Conservation (phyloP, 2,797 vertebrate genomes). For the Sebastes iracundus region DNA sequence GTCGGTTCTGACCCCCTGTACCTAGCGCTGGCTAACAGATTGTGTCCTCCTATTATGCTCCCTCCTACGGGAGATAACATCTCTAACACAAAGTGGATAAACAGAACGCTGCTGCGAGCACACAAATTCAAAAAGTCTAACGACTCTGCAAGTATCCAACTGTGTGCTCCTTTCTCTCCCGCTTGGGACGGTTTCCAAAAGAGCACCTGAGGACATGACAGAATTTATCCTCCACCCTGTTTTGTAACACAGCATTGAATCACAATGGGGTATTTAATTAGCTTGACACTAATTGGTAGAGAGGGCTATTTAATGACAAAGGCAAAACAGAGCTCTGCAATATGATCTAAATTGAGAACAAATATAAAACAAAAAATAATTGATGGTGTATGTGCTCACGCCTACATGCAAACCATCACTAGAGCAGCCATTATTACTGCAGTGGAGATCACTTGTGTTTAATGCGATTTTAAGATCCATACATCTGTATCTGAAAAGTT, state of each 20-base stretch:
- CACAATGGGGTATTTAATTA: slow-evolving; percentile 5
- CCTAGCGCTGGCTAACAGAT: background rate
- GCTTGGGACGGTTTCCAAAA: slow-evolving; percentile 56
- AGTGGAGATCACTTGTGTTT: too few species aligned
- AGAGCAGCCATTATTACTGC: background rate
- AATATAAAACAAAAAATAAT: background rate
- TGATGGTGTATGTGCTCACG: background rate
- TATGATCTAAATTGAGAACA: background rate
- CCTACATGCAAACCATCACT: background rate
- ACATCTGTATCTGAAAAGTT: background rate
- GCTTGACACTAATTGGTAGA: background rate
- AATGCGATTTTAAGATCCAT: background rate
- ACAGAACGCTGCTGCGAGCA: slow-evolving; percentile 5
- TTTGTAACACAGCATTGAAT: slow-evolving; percentile 9
- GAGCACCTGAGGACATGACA: slow-evolving; percentile 34
- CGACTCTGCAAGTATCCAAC: background rate
- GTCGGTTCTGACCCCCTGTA: slow-evolving; percentile 30
- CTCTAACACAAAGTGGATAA: slow-evolving; percentile 1
- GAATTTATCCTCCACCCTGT: slow-evolving; percentile 11
- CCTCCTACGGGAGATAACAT: slow-evolving; percentile 18
- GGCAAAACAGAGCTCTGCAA: slow-evolving; percentile 17
- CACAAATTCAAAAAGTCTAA: slow-evolving; percentile 20
- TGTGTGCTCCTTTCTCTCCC: background rate
- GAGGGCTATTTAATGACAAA: background rate
- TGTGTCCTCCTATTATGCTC: slow-evolving; percentile 20